Percentiles rank a stretch among this genome's conserved stretches.
These are phyloP conservation scores for Lepisosteus osseus DNA, from an alignment of 2,113 vertebrate species.

Conservation along the genomic window DNA sequence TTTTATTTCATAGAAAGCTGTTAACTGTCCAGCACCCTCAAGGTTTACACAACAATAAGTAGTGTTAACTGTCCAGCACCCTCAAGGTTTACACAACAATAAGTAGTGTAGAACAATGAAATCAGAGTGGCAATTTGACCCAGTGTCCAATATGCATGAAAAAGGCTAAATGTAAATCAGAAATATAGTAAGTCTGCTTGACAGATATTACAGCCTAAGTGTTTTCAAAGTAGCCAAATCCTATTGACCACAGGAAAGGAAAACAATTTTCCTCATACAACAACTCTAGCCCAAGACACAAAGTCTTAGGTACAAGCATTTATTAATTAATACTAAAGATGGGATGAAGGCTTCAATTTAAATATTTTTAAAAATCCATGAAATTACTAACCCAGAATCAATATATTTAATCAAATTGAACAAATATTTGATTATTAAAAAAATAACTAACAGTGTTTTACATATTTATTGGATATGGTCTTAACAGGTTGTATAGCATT, in stretches of 20 bases:
- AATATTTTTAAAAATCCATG: conserved; percentile 26
- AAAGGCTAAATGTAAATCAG: conserved; percentile 74
- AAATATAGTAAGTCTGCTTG: conserved; percentile 76
- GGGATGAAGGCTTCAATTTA: conserved; percentile 70
- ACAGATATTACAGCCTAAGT: conserved; percentile 86
- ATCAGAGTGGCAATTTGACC: conserved; percentile 74
- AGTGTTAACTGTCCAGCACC: conserved; percentile 47
- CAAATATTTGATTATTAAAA: conserved; percentile 11
- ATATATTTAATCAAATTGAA: conserved; percentile 10
- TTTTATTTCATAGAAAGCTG: conserved; percentile 41
- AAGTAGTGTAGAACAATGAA: conserved; percentile 46
- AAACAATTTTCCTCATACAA: conserved; percentile 69
- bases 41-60: conserved; percentile 44
- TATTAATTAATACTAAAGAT: conserved; percentile 73
- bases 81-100: conserved; percentile 44
- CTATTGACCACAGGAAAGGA: conserved; percentile 76
- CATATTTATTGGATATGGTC: too few species aligned
- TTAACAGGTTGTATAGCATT: too few species aligned
- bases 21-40: conserved; percentile 42
- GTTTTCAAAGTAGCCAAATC: conserved; percentile 87
- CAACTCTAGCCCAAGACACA: conserved; percentile 78
- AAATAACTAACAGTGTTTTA: neutral
- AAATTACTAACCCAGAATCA: neutral
- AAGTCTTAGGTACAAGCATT: conserved; percentile 72
- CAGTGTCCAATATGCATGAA: conserved; percentile 61